Conservation (phyloP, 2,888 invertebrate genomes). For the Mongoloraphidia duomilia region DNA sequence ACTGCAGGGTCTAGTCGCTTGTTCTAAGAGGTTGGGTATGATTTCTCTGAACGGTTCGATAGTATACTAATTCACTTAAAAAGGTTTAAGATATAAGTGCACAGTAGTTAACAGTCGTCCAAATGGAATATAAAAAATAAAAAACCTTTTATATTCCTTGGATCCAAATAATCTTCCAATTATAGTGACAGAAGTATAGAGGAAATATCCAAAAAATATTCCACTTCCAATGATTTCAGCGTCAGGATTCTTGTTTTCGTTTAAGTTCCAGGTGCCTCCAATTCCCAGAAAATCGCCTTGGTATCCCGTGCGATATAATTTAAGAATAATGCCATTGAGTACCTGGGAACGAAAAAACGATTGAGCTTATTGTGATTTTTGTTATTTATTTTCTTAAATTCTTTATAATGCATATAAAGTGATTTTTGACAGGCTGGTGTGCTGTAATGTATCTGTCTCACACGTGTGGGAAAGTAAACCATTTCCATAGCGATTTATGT, state of each 20-base stretch:
- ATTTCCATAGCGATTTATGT: too few relatives aligned
- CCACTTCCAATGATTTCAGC: slow-evolving; percentile 80
- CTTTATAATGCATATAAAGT: too few relatives aligned
- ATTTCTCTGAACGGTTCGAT: too few relatives aligned
- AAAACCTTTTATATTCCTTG: slow-evolving; percentile 59
- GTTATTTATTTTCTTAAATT: neutral
- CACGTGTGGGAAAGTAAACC: too few relatives aligned
- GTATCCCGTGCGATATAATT: slow-evolving; percentile 70
- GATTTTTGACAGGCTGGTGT: too few relatives aligned
- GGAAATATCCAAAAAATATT: slow-evolving; percentile 72
- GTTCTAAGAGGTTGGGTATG: too few relatives aligned
- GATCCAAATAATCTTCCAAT: slow-evolving; percentile 64
- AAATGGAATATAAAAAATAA: neutral
- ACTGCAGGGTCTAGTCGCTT: too few relatives aligned
- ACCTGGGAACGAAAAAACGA: slow-evolving; percentile 38
- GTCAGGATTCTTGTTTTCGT: slow-evolving; percentile 77
- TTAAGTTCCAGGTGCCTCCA: slow-evolving; percentile 80
- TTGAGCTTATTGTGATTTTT: neutral
- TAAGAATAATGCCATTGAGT: slow-evolving; percentile 64
- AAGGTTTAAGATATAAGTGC: too few relatives aligned
- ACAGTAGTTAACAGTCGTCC: too few relatives aligned
- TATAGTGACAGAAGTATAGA: slow-evolving; percentile 65
- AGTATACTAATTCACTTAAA: too few relatives aligned
- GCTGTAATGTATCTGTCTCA: too few relatives aligned
- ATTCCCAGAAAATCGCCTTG: slow-evolving; percentile 74